Evolutionary conservation across 1,140 invertebrate species (phyloP).

Genomic region (Stenopsyche tienmushanensis): DNA sequence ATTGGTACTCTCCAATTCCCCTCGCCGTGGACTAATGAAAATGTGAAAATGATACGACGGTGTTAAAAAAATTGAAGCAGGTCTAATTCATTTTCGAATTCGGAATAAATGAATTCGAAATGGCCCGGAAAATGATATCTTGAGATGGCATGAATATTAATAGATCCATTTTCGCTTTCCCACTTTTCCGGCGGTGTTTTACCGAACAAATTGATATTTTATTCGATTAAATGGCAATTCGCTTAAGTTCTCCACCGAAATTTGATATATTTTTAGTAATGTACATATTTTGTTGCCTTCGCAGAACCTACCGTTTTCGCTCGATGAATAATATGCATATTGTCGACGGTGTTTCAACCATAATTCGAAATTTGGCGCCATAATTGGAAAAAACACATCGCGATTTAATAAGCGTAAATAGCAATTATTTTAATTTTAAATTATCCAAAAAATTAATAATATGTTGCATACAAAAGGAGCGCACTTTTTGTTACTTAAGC

Average conservation of each 20-base stretch:
- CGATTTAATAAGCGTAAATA: no score
- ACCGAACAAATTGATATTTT: slow-evolving; percentile 30
- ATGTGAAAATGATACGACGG: slow-evolving; percentile 32
- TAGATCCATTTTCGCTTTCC: slow-evolving; percentile 24
- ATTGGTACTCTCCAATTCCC: slow-evolving; percentile 3
- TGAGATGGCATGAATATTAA: slow-evolving; percentile 34
- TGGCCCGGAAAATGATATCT: slow-evolving; percentile 33
- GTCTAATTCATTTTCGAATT: slow-evolving; percentile 39
- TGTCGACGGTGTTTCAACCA: no score
- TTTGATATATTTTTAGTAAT: no score
- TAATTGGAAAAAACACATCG: no score
- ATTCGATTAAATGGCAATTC: slow-evolving; percentile 20
- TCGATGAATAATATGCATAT: no score
- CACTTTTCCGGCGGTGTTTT: slow-evolving; percentile 22
- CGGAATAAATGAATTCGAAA: slow-evolving; percentile 39
- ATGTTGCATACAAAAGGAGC: no score
- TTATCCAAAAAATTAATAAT: no score
- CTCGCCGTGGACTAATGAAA: slow-evolving; percentile 23
- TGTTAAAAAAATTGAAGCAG: slow-evolving; percentile 21
- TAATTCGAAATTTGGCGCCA: no score
- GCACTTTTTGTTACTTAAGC: no score
- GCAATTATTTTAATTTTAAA: no score
- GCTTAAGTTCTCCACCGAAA: no score
- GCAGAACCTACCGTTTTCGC: no score
- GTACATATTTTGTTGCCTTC: neutral